These are phyloP conservation scores for Saturnia japonica DNA, from an alignment of 2,888 invertebrate species.

Conservation along the genomic window DNA sequence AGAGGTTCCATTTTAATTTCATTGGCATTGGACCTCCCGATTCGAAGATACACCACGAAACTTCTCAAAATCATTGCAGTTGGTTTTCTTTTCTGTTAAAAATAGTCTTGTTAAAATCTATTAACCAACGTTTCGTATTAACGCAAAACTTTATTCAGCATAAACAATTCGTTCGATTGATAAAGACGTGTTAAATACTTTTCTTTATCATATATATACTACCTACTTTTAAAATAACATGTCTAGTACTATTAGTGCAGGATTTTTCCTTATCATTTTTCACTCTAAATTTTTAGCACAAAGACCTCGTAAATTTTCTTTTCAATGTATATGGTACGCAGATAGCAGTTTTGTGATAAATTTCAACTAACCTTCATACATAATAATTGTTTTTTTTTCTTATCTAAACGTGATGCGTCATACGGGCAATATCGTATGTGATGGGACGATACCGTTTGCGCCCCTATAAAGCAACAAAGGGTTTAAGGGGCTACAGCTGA, in stretches of 20 bases:
- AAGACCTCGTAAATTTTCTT: constrained; percentile 30
- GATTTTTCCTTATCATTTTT: constrained; percentile 4
- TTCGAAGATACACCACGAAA: no score
- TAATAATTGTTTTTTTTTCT: constrained; percentile 45
- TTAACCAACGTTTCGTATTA: no score
- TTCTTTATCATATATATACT: no score
- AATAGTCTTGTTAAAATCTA: no score
- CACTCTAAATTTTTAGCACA: constrained; percentile 22
- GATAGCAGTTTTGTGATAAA: constrained; percentile 30
- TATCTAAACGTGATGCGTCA: constrained; percentile 36
- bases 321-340: constrained; percentile 6
- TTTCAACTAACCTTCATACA: constrained; percentile 35
- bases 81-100: no score
- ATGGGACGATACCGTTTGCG: constrained; percentile 30
- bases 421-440: constrained; percentile 47
- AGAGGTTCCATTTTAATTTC: no score
- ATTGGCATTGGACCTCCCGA: no score
- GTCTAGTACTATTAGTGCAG: neutral
- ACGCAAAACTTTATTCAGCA: no score
- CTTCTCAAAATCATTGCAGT: no score
- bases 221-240: neutral
- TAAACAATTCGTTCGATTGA: no score
- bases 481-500: constrained; percentile 8
- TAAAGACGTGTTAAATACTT: no score
- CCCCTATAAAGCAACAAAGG: constrained; percentile 14